phyloP scores from a whole-genome alignment of 2,888 invertebrate genomes.

The Philonicus albiceps region DNA sequence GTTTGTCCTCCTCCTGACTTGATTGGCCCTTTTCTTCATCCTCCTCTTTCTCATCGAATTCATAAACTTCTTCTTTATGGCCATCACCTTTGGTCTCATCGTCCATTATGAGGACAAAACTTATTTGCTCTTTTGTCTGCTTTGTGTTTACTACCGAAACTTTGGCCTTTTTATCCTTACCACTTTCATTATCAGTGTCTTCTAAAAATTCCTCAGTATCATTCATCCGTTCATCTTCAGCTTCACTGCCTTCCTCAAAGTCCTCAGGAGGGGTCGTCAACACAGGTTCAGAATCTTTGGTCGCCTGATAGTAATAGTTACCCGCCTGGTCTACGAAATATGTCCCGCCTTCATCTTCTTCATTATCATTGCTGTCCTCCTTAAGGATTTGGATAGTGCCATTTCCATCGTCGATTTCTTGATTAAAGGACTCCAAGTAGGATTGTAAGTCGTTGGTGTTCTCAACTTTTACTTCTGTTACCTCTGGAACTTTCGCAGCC shows the following conservation, averaged over 20 bases:
- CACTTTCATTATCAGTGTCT: constrained; percentile 49
- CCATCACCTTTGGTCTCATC: constrained; percentile 66
- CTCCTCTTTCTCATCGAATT: constrained; percentile 52
- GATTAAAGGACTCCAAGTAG: constrained; percentile 82
- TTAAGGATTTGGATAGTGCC: constrained; percentile 49
- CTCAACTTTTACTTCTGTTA: constrained; percentile 51
- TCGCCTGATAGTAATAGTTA: constrained; percentile 82
- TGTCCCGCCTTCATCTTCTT: constrained; percentile 71
- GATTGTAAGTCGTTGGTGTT: constrained; percentile 70
- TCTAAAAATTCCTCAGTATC: constrained; percentile 42
- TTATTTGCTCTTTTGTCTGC: constrained; percentile 46
- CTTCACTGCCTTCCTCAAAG: not conserved
- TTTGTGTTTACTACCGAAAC: not conserved
- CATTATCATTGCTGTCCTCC: constrained; percentile 53
- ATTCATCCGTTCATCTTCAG: constrained; percentile 30
- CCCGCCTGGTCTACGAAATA: constrained; percentile 85
- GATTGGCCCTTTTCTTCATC: constrained; percentile 5
- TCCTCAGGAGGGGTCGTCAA: constrained; percentile 70
- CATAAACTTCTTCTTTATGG: constrained; percentile 57
- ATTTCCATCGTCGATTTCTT: constrained; percentile 68
- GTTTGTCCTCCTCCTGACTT: constrained; percentile 56
- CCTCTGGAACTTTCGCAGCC: not conserved
- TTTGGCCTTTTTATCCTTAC: constrained; percentile 9
- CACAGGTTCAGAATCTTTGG: constrained; percentile 70
- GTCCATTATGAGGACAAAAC: constrained; percentile 85